Evolutionary conservation across 2,797 vertebrate genomes (phyloP), one percentile per base, ranked within the genome.

Genomic region (Anguilla pacifica): DNA sequence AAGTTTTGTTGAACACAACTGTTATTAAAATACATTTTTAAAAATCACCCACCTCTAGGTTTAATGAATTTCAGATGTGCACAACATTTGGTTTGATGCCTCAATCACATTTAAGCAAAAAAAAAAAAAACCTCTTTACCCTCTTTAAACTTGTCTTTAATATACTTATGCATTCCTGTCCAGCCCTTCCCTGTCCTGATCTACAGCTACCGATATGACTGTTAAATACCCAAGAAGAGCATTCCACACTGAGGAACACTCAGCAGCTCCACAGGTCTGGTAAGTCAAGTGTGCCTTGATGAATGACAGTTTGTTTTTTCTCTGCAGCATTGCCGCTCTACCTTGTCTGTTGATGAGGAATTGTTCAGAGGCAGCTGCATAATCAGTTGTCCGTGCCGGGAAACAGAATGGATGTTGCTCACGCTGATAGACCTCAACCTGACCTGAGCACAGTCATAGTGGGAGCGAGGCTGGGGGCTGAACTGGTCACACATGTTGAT

Each of bases 211-310:
- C 53, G 13, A 2, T 55, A 55, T 55, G 61, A 19, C 61, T 19
- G 19, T n/a, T 28, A 70, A 6, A 70, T 70, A 6, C 64, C n/a
- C n/a, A 28, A 3, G 64, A n/a, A 70, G 4, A 11, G 25, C 25
- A 28, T 70, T 59, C n/a, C 64, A n/a, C n/a, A 28, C n/a, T 10
- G 57, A 55, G 53, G 15, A 55, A 55, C 25, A 22, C 61, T 22
- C 61, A 19, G 19, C 19, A 4, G 19, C 61, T 25, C 61, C 61
- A 22, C 19, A 64, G 61, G 61, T n/a, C 61, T 64, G 61, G 61
- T 64, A 64, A 64, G 61, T 64, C 61, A 64, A 64, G 64, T n/a
- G 64, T 70, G n/a, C n/a, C 25, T 70, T 70, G 28, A 70, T 70
- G 25, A 70, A 28, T 70, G 25, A 28, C n/a, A 70, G 64, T 70